A percentile compares a stretch with the other conserved stretches of the same genome.
Evolutionary conservation across 2,113 vertebrate genomes (phyloP).

Genomic region (Festucalex cinctus): DNA sequence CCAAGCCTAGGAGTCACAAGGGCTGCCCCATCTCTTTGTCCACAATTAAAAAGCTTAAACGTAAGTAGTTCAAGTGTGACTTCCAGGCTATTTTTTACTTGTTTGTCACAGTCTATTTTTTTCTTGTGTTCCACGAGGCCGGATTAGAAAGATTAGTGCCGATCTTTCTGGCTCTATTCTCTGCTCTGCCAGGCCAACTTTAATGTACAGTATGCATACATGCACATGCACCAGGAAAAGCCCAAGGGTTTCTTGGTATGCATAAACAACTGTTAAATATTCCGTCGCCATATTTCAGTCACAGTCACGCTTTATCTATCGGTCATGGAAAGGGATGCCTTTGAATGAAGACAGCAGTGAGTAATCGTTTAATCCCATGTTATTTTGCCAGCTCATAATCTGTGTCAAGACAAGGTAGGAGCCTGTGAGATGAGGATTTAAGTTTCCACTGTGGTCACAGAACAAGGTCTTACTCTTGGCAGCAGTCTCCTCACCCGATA

Average conservation of each 20-base stretch:
- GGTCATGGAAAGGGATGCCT: not conserved
- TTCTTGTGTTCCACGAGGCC: slow-evolving; percentile 40
- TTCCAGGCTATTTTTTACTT: slow-evolving; percentile 32
- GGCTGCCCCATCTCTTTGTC: not conserved
- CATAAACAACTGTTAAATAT: not conserved
- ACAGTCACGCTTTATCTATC: not conserved
- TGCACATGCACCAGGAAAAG: not conserved
- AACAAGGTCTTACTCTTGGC: slow-evolving; percentile 7
- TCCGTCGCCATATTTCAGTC: not conserved
- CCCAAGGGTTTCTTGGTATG: not conserved
- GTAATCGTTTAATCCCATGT: slow-evolving; percentile 29
- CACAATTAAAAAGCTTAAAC: not conserved
- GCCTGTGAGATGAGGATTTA: slow-evolving; percentile 43
- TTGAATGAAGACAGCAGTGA: slow-evolving; percentile 11
- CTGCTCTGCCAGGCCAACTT: slow-evolving; percentile 12
- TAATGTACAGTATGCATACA: slow-evolving; percentile 17
- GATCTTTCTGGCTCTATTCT: slow-evolving; percentile 27
- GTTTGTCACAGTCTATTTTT: slow-evolving; percentile 41
- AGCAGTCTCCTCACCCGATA: not conserved
- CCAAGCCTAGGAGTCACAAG: not conserved
- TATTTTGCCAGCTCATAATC: slow-evolving; percentile 42
- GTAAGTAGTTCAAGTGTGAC: slow-evolving; percentile 7
- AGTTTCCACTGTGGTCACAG: slow-evolving; percentile 41
- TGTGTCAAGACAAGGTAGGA: slow-evolving; percentile 37
- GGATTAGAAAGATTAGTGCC: slow-evolving; percentile 61